Base-by-base conservation (phyloP, 2,888 invertebrate species). In the Scaptomyza parva region DNA sequence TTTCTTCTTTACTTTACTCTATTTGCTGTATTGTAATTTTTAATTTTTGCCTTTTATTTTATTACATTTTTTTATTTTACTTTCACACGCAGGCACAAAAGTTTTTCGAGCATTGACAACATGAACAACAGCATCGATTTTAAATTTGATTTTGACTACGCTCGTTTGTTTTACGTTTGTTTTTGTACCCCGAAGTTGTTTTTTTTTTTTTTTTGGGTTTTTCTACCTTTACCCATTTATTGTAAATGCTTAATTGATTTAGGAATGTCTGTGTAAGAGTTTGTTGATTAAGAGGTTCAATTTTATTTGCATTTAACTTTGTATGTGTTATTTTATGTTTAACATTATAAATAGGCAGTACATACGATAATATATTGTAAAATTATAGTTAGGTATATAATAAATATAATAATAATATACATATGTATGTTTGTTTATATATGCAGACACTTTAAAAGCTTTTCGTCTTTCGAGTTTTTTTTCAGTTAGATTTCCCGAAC, bases 271-370 rank as follows among this genome's bases (percentile, higher is more conserved):
- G 11, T 45, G 48, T 43, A 45, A 41, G 43, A 44, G 45, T 18
- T 61, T 59, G 48, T 84, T 79, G 82, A 84, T 68, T 81, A 84
- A 82, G 78, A 85, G 68, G 54, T 76, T 69, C 57, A 54, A 75
- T 63, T 88, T 88, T 88, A 82, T 88, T 82, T 65, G 77, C 58
- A 52, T 79, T 66, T 81, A 57, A 4, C 64, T 71, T 57, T 44
- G 48, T 63, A 58, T 68, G 48, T 63, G 61, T 68, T 78, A 54
- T 57, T 65, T 69, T 69, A 71, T 52, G 75, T 63, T 85, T 74
- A 74, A 85, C 50, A 35, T 74, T 81, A 83, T 84, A 84, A 83
- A 67, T 85, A 48, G 33, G 48, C 35, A 48, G 48, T 48, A 85
- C 43, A 55, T 59, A 58, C 61, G 64, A 45, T 63, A 58, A 69